Evolutionary conservation across 2,888 invertebrate genomes (phyloP), one percentile per base, ranked within the genome.

Genomic region (Myopa tessellatipennis): DNA sequence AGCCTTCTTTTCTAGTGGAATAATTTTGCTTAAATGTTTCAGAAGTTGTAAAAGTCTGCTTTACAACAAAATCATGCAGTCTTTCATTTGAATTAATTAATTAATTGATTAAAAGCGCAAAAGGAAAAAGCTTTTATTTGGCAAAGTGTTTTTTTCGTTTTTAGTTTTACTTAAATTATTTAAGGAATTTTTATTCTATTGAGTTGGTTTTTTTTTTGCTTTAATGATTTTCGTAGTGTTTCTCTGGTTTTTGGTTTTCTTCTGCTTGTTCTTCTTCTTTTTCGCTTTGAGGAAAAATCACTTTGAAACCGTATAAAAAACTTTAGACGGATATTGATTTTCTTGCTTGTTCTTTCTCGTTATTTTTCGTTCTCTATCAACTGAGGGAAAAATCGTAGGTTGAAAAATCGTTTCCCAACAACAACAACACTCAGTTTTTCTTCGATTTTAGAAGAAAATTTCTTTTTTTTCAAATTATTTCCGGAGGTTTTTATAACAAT

Each of bases 311-410:
- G 88, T 86, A 86, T 87, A 88, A 89, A 88, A 89, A 88, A 89
- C 89, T 89, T 88, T 89, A 89, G 89, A 89, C 89, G 89, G 89
- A 89, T 88, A 88, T 87, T 87, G 88, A 87, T 87, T 87, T 87
- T 87, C 86, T 80, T 45, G 60, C 67, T 72, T 63, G 38, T 58
- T 74, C 76, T 63, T 61, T 60, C 52, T 61, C 52, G 34, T 74
- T 61, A 26, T 5, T 55, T 69, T 40, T 12, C 40, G 38, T 38
- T n/a, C 8, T 50, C 45, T 74, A 16, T 65, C 52, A 34, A 68
- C 73, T 78, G 38, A 16, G 65, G 36, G 34, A 65, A 65, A 65
- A 65, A 6, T 65, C 38, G 55, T 55, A 10, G 3, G 14, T 16
- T n/a, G 55, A 8, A n/a, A 55, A n/a, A n/a, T 55, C 5, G 55